Conservation (phyloP, 2,888 invertebrate species). For the Sarcophaga rosellei region DNA sequence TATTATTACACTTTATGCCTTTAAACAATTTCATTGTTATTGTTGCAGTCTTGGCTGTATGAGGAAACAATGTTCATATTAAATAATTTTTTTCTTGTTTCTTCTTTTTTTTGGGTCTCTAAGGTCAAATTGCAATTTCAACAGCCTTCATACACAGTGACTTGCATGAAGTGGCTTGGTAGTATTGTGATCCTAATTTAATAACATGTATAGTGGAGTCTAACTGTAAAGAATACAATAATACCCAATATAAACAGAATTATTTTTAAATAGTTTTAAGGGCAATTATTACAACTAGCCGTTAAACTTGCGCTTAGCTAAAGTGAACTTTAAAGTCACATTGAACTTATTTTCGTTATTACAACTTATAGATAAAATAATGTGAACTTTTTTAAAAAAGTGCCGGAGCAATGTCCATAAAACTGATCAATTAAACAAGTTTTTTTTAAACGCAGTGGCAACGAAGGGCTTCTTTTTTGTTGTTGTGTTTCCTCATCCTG, state of each 20-base stretch:
- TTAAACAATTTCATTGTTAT: not conserved
- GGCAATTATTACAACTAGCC: too few relatives aligned
- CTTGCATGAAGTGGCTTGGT: not conserved
- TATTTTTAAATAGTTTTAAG: not conserved
- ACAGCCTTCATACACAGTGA: not conserved
- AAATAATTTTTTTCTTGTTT: too few relatives aligned
- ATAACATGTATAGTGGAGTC: not conserved
- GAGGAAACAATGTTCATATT: not conserved
- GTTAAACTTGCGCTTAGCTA: too few relatives aligned
- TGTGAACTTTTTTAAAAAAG: too few relatives aligned
- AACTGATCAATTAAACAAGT: too few relatives aligned
- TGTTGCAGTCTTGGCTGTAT: not conserved
- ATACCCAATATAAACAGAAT: not conserved
- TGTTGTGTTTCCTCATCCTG: too few relatives aligned
- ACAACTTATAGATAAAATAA: too few relatives aligned
- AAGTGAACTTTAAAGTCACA: too few relatives aligned
- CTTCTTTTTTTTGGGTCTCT: not conserved
- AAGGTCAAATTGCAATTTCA: not conserved
- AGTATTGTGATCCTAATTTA: not conserved
- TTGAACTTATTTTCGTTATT: too few relatives aligned
- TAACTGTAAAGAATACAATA: not conserved
- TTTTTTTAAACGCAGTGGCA: too few relatives aligned
- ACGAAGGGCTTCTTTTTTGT: too few relatives aligned
- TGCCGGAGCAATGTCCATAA: too few relatives aligned
- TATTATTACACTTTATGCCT: constrained; percentile 3